These are phyloP conservation scores for Disparrhopalites patrizii DNA, from an alignment of 2,888 invertebrate genomes.

Conservation along the genomic window DNA sequence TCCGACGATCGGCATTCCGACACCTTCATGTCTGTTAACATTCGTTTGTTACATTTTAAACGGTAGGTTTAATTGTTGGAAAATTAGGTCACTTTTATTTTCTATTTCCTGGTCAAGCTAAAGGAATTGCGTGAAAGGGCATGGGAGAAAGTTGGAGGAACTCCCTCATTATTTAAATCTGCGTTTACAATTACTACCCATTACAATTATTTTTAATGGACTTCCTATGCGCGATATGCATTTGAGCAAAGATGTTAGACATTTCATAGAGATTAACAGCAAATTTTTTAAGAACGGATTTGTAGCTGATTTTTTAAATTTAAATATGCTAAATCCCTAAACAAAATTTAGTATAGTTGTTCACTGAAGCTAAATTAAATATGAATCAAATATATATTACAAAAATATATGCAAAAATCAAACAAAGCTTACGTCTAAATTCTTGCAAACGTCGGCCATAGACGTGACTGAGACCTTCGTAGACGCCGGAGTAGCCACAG, in stretches of 20 bases:
- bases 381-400: neutral
- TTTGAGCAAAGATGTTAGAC: no score
- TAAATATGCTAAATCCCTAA: no score
- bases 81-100: no score
- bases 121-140: no score
- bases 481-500: conserved; percentile 43
- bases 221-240: no score
- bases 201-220: neutral
- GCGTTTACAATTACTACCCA: neutral
- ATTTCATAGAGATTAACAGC: no score
- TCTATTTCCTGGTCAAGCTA: no score
- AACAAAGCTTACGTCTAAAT: conserved; percentile 17
- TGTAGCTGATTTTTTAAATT: neutral
- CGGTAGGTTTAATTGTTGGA: neutral
- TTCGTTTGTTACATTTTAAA: neutral
- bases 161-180: conserved; percentile 1
- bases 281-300: no score
- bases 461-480: conserved; percentile 43
- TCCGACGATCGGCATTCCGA: conserved; percentile 21
- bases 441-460: conserved; percentile 34
- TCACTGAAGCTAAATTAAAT: neutral
- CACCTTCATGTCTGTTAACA: conserved; percentile 26
- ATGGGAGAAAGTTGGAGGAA: no score
- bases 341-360: no score
- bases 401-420: neutral